Conservation (phyloP, 2,113 vertebrate species). For the Galemys pyrenaicus region DNA sequence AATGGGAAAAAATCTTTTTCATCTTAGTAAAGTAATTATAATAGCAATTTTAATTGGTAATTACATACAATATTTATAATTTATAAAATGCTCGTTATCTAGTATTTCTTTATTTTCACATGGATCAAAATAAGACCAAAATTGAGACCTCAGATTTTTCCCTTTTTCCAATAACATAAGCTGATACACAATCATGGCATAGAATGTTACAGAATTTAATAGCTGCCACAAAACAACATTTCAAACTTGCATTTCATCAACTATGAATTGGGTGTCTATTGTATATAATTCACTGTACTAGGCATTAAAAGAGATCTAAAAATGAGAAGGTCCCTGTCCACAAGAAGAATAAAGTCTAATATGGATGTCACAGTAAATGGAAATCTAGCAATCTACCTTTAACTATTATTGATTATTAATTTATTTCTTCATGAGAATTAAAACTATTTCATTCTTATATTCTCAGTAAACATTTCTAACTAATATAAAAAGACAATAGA, state of each 20-base stretch:
- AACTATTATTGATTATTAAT: not conserved
- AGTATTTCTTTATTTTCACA: not conserved
- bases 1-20: not conserved
- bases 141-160: not conserved
- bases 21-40: not conserved
- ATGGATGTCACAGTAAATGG: not conserved
- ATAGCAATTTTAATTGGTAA: not conserved
- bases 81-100: not conserved
- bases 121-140: not conserved
- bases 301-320: not conserved
- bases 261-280: not conserved
- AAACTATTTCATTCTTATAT: not conserved
- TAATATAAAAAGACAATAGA: not conserved
- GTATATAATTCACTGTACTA: not conserved
- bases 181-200: not conserved
- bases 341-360: not conserved
- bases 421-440: not conserved
- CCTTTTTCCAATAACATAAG: not conserved
- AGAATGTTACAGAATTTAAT: not conserved
- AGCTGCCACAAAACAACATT: conserved; percentile 8
- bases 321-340: not conserved
- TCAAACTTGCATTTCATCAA: not conserved
- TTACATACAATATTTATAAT: not conserved
- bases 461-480: conserved; percentile 6
- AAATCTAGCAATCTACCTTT: not conserved